These are phyloP conservation scores for Camptogramma bilineatum DNA, from an alignment of 2,888 invertebrate genomes.

Conservation along the genomic window DNA sequence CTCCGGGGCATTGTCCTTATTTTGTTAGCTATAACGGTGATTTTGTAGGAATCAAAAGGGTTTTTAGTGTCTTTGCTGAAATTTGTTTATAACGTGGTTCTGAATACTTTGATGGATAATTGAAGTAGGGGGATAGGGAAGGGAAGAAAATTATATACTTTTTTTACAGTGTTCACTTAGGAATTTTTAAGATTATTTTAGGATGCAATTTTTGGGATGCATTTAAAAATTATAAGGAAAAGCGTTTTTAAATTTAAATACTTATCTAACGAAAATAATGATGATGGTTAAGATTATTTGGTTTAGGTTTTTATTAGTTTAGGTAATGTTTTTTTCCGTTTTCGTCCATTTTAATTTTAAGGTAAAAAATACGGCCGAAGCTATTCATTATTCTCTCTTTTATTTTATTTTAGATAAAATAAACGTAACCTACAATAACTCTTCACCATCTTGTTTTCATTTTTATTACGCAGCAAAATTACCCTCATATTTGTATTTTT, in stretches of 20 bases:
- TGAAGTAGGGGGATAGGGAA: conserved; percentile 13
- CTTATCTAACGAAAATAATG: no score
- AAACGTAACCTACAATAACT: conserved; percentile 14
- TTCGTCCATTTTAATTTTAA: neutral
- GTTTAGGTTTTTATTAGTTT: no score
- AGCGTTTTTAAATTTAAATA: no score
- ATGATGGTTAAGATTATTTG: no score
- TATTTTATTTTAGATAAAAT: neutral
- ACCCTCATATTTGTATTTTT: conserved; percentile 47
- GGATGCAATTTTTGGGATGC: no score
- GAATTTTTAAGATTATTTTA: no score
- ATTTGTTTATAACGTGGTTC: conserved; percentile 34
- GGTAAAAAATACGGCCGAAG: neutral
- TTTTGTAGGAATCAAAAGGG: conserved; percentile 62
- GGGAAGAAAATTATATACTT: no score
- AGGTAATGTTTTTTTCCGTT: no score
- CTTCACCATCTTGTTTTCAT: conserved; percentile 8
- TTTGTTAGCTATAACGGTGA: conserved; percentile 66
- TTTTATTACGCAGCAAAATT: conserved; percentile 37
- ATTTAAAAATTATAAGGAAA: no score
- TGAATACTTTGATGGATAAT: conserved; percentile 35
- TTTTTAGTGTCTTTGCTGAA: conserved; percentile 49
- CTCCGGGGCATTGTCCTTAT: conserved; percentile 74
- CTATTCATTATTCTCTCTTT: neutral
- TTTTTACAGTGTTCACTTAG: no score